Conservation (phyloP, 1,140 invertebrate genomes). For the Pseudomyrmex concolor region DNA sequence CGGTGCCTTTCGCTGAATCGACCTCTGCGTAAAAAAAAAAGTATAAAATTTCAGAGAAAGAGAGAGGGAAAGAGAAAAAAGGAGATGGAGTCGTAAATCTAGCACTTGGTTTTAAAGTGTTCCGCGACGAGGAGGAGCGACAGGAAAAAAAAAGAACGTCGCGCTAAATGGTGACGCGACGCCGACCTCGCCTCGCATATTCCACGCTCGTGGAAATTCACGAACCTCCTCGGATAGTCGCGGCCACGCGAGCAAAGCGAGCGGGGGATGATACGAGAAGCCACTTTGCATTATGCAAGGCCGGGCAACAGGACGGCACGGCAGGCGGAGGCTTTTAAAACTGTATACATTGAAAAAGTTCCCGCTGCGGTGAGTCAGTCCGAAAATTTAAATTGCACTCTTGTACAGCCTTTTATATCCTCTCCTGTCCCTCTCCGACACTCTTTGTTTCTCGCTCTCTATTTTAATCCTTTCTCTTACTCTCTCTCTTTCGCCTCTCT, state of each 20-base stretch:
- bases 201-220: slow-evolving; percentile 73
- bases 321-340: slow-evolving; percentile 69
- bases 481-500: slow-evolving; percentile 13
- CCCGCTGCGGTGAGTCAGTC: slow-evolving; percentile 48
- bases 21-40: neutral
- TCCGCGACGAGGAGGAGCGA: neutral
- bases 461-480: neutral
- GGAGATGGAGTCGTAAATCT: slow-evolving; percentile 54
- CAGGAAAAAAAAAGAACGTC: slow-evolving; percentile 34
- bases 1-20: slow-evolving; percentile 2
- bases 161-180: slow-evolving; percentile 51
- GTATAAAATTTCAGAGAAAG: neutral
- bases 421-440: neutral
- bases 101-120: slow-evolving; percentile 12
- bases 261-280: slow-evolving; percentile 40
- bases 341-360: slow-evolving; percentile 78
- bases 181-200: slow-evolving; percentile 38
- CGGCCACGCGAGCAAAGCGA: neutral
- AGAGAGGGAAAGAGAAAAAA: neutral
- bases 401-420: slow-evolving; percentile 59
- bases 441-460: slow-evolving; percentile 7
- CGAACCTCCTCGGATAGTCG: slow-evolving; percentile 59
- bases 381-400: slow-evolving; percentile 77
- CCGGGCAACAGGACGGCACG: slow-evolving; percentile 18
- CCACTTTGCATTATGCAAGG: slow-evolving; percentile 75